phyloP scores from a whole-genome alignment of 2,113 vertebrate species.

The Pterocles gutturalis region DNA sequence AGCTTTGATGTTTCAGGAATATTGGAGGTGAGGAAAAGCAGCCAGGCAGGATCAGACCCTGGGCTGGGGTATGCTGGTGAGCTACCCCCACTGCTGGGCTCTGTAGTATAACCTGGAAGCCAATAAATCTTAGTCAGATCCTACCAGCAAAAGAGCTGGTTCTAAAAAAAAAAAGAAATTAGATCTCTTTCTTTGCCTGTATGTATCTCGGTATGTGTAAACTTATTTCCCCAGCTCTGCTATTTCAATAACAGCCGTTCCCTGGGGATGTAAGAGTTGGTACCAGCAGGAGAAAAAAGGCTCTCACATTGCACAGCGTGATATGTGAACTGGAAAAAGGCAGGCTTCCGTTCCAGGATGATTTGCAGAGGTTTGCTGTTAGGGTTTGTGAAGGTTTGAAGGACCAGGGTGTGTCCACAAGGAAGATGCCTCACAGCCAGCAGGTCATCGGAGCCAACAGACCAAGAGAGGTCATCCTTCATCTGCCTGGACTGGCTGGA shows the following conservation, averaged over 20 bases:
- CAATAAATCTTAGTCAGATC: not conserved
- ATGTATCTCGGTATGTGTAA: not conserved
- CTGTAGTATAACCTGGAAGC: not conserved
- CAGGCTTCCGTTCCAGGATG: not conserved
- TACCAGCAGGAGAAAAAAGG: not conserved
- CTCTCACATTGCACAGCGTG: not conserved
- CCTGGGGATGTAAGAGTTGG: not conserved
- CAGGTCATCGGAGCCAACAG: not conserved
- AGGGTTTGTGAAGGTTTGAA: not conserved
- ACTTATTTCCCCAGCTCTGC: not conserved
- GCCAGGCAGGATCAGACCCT: not conserved
- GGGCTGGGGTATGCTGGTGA: not conserved
- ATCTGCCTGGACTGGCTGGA: not conserved
- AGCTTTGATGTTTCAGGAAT: not conserved
- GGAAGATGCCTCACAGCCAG: not conserved
- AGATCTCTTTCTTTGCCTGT: not conserved
- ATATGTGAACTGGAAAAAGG: not conserved
- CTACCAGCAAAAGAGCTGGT: not conserved
- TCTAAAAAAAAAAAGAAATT: not conserved
- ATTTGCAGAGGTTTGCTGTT: not conserved
- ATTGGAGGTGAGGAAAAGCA: not conserved
- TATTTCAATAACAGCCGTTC: not conserved
- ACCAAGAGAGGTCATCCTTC: not conserved
- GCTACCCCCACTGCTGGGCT: not conserved
- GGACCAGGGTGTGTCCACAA: fast-evolving